Evolutionary conservation across 2,113 vertebrate species (phyloP), one percentile per base, ranked within the genome.

Genomic region (Burhinus bistriatus): DNA sequence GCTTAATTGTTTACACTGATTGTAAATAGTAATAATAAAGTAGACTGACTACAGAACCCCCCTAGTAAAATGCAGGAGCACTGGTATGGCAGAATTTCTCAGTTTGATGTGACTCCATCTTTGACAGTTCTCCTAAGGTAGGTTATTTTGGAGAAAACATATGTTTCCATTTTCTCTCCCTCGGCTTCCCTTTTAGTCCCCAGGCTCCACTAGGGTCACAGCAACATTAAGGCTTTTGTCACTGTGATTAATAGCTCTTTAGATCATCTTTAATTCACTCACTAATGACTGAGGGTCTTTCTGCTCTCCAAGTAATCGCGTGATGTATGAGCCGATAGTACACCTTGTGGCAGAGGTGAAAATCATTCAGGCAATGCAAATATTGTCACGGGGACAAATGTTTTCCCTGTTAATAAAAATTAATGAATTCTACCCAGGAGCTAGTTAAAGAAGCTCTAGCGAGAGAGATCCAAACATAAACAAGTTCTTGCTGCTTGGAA

Each of bases 191-290:
- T 98, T 98, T 97, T 98, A 97, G 98, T 99, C 99, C 99, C 98
- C 98, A 98, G 98, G 99, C 99, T 98, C 98, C 97, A 96, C 98
- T 98, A 98, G 99, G 99, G 99, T 99, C 99, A 99, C 98, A 98
- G 99, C 99, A 99, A 99, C 99, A 99, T 99, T 99, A 99, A 99
- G 98, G 99, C 98, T 99, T 99, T 99, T 99, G 99, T 99, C 99
- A 99, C 98, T 98, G 99, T 99, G 99, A 99, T 99, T 99, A 99
- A 99, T 99, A 99, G 99, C 99, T 98, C 99, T 98, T 99, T 99
- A 99, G 99, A 99, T 99, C 99, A 99, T 99, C 99, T 99, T 99
- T 99, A 99, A 99, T 99, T 99, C 99, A 99, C 99, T 99, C 99
- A 99, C 99, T 99, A 99, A 99, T 99, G 99, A 99, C 98, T 99